Base-by-base conservation (phyloP, 1,140 invertebrate species). In the Macrotrachela quadricornifera region DNA sequence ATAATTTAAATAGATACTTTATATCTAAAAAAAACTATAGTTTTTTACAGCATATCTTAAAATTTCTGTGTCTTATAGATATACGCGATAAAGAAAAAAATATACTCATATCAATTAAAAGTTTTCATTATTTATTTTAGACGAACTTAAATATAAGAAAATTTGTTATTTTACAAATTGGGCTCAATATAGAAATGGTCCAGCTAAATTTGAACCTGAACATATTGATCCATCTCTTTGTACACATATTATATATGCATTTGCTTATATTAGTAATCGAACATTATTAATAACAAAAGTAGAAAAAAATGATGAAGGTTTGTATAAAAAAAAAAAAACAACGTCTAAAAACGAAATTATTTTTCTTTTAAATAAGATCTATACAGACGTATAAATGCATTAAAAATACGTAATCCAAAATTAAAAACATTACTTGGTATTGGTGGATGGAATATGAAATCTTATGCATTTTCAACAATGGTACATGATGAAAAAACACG, bases 151-250 rank as follows among this genome's bases (percentile, higher is more conserved):
- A 40, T 53, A 53, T 43, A 53, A 53, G 46, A 53, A 53, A 47
- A 18, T 92, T 58, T 95, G 88, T 65, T 94, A 92, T 63, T 75
- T 85, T 64, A 90, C 88, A 1, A 90, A 82, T 58, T 92, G 87
- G 87, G 85, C 86, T 0, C 77, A 82, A 54, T 90, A 87, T 64
- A 74, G 86, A 46, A 80, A 84, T 0, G 82, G 81, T 43, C 74
- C 77, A 17, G 85, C 84, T 10, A 80, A 80, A 65, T 92, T 90
- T 67, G 76, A 75, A 45, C 83, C 86, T 0, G 81, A 85, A 57
- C 80, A 90, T 63, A 78, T 94, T 12, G 82, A 91, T 63, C 72
- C 85, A 0, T 61, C 58, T 18, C 78, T 91, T 0, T 95, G 88
- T 65, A 91, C 85, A 0, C 86, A 92, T 67, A 72, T 94, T 15